Evolutionary conservation across 2,113 vertebrate genomes (phyloP).

Genomic region (Eudyptes chrysolophus): DNA sequence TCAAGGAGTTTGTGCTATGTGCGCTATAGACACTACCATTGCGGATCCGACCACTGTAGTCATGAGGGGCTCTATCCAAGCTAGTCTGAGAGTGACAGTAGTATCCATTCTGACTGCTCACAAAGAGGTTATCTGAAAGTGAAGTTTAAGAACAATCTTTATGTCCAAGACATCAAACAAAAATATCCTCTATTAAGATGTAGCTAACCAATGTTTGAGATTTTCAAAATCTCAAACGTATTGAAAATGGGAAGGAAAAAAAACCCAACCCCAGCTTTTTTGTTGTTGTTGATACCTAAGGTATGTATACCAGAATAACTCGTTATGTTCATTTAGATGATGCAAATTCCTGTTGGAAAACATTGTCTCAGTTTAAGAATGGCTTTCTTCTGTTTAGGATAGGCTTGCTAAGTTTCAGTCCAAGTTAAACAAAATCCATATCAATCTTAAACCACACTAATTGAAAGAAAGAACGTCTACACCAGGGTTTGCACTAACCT

Average conservation of each 20-base stretch:
- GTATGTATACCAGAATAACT: background rate
- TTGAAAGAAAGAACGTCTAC: background rate
- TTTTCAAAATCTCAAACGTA: background rate
- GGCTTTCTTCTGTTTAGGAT: background rate
- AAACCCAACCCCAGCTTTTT: background rate
- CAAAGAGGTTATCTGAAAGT: conserved; percentile 92
- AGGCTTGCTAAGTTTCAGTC: background rate
- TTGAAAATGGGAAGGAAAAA: background rate
- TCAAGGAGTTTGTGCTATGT: conserved; percentile 95
- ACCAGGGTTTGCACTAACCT: background rate
- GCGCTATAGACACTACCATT: conserved; percentile 97
- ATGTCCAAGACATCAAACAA: background rate
- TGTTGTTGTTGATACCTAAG: background rate
- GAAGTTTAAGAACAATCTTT: conserved; percentile 22
- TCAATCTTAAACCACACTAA: background rate
- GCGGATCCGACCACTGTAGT: conserved; percentile 87
- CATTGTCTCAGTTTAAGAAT: background rate
- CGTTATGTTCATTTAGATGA: background rate
- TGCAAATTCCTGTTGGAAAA: background rate
- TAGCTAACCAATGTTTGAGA: background rate
- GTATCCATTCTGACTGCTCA: conserved; percentile 93
- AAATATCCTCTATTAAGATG: background rate
- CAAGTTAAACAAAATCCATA: background rate
- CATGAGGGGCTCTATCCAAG: conserved; percentile 87
- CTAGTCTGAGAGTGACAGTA: conserved; percentile 98